Evolutionary conservation across 2,888 invertebrate genomes (phyloP), one percentile per base, ranked within the genome.

Genomic region (Emesis furor): DNA sequence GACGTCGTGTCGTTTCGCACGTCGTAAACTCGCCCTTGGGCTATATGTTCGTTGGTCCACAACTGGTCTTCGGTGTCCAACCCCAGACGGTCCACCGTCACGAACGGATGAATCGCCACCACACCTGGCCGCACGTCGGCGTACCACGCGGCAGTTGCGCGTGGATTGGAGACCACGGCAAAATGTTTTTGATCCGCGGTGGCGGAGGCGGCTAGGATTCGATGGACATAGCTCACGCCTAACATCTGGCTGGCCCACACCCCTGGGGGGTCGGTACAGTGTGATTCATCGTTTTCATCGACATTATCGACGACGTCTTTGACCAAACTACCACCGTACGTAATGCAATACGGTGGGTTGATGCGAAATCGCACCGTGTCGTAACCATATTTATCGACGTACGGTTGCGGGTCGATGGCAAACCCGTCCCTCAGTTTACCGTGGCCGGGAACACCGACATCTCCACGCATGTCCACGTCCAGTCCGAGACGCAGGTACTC

Each of bases 321-420:
- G 14, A 24, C 42, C 46, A 72, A 72, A 72, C 42, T 72, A 12
- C 39, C 72, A 42, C 72, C 72, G 72, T 17, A 72, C 72, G 72
- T 42, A 30, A 12, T 35, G 67, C 67, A 42, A 42, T 73, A 73
- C 55, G 73, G 73, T 73, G 73, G 73, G 14, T 73, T 73, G 73
- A 73, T 73, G 51, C 73, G 73, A 55, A 51, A 73, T 39, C 73
- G 73, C 55, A 73, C 24, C 73, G 73, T 73, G 32, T 73, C 51
- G 59, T 73, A 73, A 46, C 73, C 73, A 59, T 73, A 73, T 73
- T 73, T 73, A 73, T 35, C 73, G 73, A 73, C 46, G 35, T 73
- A 73, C 55, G 73, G 59, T 59, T 51, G 30, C n/a, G 73, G 73
- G 30, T 73, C 73, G 32, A 73, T 55, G 32, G 73, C 73, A 59